Base-by-base conservation (phyloP, 2,797 vertebrate species). In the Sebastes matsubarae region DNA sequence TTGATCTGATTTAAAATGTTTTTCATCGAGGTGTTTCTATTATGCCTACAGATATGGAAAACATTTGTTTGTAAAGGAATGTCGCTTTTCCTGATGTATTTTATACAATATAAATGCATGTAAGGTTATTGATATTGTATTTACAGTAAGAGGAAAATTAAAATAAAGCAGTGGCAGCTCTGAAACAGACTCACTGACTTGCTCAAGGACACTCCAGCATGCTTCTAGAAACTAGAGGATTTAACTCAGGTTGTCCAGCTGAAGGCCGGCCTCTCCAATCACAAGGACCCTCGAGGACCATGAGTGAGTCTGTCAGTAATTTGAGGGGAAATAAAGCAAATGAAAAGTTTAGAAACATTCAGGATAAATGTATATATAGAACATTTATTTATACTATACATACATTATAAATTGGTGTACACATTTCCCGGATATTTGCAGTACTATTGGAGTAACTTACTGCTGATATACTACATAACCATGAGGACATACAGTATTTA, bases 401-500 rank as follows among this genome's bases (percentile, higher is more conserved):
- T 32, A 18, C 42, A 46, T 52, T 52, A 34, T 32, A 34, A n/a
- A 63, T 34, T 0, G 18, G 59, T 32, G 3, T 32, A n/a, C 59
- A 61, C 59, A 61, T 61, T 12, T n/a, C 18, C n/a, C 0, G 5
- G 59, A 32, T 32, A 61, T 32, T n/a, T n/a, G 1, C 18, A 32
- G 18, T 5, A 59, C 25, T 29, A 18, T 14, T 18, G 25, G 14
- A 25, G 57, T 60, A 29, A 60, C 4, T 5, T 32, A 61, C 30
- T 61, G 59, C 29, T n/a, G 30, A 63, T 34, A 63, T 61, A 61
- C 27, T 11, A 32, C 18, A 61, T 61, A n/a, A 61, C 20, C 20
- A 12, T 16, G 25, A 42, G 70, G 14, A 59, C 71, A 14, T 50
- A 42, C 38, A 42, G 38, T 42, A 69, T 72, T 72, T 61, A 82